Base-by-base conservation (phyloP, 2,888 invertebrate species). In the Trissolcus japonicus region DNA sequence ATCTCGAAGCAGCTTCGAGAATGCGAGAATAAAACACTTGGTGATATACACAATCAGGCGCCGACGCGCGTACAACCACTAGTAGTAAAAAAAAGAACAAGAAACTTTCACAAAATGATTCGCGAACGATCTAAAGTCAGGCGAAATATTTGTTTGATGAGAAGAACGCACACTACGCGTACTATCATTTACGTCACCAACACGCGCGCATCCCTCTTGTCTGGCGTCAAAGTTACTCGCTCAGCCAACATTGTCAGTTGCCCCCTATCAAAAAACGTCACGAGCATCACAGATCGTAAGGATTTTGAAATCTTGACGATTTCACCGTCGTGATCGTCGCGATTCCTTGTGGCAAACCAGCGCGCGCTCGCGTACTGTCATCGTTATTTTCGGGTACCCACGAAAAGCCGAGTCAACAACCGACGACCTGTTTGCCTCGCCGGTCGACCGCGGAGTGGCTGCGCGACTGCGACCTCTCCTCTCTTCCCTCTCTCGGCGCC, bases 401-500 rank as follows among this genome's bases (percentile, higher is more conserved):
- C 29, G 46, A 4, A n/a, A n/a, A 4, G 7, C 1, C 19, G 21
- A 69, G 74, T 51, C 63, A 60, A 57, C 63, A 68, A 40, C 72
- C 69, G 73, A 62, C 83, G 86, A 86, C 84, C 85, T 82, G 87
- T 86, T 85, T 87, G 84, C 86, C 86, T 87, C 87, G 87, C 87
- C 83, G 85, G 86, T 79, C 82, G 84, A 84, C 78, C 83, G 83
- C 83, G 82, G 83, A 86, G 85, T 87, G 81, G 62, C 71, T 29
- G 41, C 73, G 29, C 65, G 51, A 46, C 63, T 46, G 11, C 35
- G 16, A 71, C 80, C 67, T 63, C 79, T 71, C 63, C 65, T 69
- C 63, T 62, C 60, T 76, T 62, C 67, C 62, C 55, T 56, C 69
- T 57, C 74, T 56, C 71, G 53, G 54, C 65, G 17, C 56, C 35